Conservation (phyloP, 2,888 invertebrate genomes). For the Cheilosia urbana region DNA sequence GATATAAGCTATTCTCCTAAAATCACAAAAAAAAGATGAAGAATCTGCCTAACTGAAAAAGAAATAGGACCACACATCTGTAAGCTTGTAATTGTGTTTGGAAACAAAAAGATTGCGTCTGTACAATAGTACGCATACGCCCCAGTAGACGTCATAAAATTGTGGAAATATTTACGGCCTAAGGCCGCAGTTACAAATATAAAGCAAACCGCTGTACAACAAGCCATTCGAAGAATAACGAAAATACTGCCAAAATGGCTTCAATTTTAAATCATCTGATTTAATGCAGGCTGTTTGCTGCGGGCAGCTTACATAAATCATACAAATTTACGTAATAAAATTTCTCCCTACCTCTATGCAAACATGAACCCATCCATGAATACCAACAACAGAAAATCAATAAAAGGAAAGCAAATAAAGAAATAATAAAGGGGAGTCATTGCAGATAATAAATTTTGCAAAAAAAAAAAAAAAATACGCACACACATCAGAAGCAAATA, state of each 20-base stretch:
- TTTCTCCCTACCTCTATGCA: conserved; percentile 11
- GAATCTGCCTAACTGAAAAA: no score
- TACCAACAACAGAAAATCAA: conserved; percentile 15
- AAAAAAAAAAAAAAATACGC: conserved; percentile 6
- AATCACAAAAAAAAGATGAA: no score
- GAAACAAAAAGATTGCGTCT: no score
- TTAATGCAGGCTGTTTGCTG: conserved; percentile 23
- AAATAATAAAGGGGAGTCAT: conserved; percentile 8
- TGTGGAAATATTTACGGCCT: neutral
- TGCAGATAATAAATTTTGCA: conserved; percentile 21
- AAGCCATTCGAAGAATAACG: neutral
- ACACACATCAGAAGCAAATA: conserved; percentile 43
- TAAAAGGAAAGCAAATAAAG: conserved; percentile 20
- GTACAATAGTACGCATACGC: neutral
- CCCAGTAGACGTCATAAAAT: neutral
- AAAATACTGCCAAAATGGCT: neutral
- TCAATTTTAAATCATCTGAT: conserved; percentile 11
- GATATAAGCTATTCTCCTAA: no score
- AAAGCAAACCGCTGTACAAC: neutral
- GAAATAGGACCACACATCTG: no score
- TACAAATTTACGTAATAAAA: conserved; percentile 36
- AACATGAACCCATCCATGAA: neutral
- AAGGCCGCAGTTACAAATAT: neutral
- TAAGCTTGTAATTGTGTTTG: no score
- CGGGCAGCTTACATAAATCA: conserved; percentile 40